These are phyloP conservation scores for Nycticorax nycticorax DNA, from an alignment of 2,113 vertebrate genomes.

Conservation along the genomic window DNA sequence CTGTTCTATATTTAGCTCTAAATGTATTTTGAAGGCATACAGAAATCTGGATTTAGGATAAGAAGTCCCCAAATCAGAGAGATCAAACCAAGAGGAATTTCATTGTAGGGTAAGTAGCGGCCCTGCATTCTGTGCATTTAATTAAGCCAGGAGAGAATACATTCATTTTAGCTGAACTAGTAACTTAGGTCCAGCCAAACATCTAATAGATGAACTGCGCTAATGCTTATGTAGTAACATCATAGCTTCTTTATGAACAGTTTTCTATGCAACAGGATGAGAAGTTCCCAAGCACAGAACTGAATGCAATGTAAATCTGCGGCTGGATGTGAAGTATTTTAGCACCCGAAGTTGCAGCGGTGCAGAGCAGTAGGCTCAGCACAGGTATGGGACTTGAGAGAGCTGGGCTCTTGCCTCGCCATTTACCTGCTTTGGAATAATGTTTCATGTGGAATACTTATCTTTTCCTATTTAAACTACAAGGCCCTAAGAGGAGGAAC, in stretches of 20 bases:
- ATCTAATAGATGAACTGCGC: neutral
- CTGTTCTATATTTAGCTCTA: conserved; percentile 17
- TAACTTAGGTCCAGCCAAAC: neutral
- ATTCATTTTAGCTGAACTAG: neutral
- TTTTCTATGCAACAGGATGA: neutral
- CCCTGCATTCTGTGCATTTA: neutral
- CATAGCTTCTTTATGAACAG: neutral
- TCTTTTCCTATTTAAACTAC: neutral
- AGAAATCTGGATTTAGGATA: conserved; percentile 11
- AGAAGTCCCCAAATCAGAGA: neutral
- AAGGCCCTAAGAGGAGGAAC: neutral
- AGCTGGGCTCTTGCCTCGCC: neutral
- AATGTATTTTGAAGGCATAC: neutral
- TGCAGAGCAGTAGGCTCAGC: neutral
- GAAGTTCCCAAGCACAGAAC: neutral
- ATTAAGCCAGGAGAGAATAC: neutral
- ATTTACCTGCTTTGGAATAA: neutral
- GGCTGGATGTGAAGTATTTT: neutral
- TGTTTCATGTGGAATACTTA: neutral
- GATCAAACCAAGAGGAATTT: neutral
- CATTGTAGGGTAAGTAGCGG: neutral
- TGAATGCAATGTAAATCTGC: neutral
- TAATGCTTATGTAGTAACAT: neutral
- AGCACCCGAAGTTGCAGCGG: neutral
- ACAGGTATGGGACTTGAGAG: neutral